Evolutionary conservation across 2,888 invertebrate species (phyloP).

Genomic region (Catocala nupta): DNA sequence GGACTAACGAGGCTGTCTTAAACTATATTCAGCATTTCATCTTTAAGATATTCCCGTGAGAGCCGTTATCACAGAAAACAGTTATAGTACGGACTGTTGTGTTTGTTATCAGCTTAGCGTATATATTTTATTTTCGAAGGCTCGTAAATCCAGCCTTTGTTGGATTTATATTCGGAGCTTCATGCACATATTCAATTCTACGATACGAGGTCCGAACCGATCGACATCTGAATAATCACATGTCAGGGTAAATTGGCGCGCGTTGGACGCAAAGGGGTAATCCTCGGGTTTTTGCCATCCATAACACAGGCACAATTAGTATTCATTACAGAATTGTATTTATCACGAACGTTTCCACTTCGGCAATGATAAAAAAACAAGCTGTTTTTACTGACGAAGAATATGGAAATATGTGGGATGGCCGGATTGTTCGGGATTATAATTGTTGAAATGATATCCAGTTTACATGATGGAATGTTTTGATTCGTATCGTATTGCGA

Average conservation of each 20-base stretch:
- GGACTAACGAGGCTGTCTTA: not conserved
- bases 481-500: not conserved
- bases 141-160: constrained; percentile 51
- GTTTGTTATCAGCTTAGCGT: constrained; percentile 32
- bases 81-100: constrained; percentile 23
- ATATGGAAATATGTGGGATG: constrained; percentile 32
- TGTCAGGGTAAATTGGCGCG: constrained; percentile 49
- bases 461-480: constrained; percentile 9
- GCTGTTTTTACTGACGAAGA: constrained; percentile 23
- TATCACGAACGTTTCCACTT: constrained; percentile 24
- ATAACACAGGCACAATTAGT: constrained; percentile 37
- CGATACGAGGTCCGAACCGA: constrained; percentile 40
- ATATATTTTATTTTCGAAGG: constrained; percentile 37
- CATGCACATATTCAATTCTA: constrained; percentile 54
- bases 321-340: constrained; percentile 38
- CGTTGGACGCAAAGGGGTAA: constrained; percentile 30
- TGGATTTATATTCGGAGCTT: constrained; percentile 56
- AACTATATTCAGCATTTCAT: constrained; percentile 16
- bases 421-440: constrained; percentile 31
- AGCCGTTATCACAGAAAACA: constrained; percentile 16
- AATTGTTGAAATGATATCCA: constrained; percentile 43
- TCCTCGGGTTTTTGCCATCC: constrained; percentile 33
- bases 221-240: constrained; percentile 59
- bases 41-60: not conserved
- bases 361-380: constrained; percentile 26